Evolutionary conservation across 2,113 vertebrate genomes (phyloP).

Genomic region (Nothocercus nigrocapillus): DNA sequence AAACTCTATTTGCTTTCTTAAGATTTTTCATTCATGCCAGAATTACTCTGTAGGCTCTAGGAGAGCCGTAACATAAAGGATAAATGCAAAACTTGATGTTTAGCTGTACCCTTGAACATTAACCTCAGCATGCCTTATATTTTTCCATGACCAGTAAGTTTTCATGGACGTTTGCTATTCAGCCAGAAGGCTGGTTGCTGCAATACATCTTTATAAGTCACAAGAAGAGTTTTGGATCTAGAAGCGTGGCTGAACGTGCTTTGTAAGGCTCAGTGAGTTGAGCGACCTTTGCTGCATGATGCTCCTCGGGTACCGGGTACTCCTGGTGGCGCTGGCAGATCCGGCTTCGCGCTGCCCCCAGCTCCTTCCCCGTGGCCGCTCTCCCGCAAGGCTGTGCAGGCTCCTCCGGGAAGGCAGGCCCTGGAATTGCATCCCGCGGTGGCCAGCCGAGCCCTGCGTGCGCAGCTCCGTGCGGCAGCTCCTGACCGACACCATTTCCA

Average conservation of each 20-base stretch:
- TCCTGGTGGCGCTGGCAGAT: neutral
- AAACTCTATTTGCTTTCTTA: neutral
- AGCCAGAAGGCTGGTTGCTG: neutral
- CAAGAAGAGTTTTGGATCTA: neutral
- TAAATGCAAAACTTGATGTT: neutral
- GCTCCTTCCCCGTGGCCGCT: no score
- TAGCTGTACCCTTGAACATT: neutral
- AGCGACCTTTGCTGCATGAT: no score
- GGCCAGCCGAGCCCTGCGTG: no score
- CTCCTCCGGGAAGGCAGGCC: neutral
- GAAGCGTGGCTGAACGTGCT: neutral
- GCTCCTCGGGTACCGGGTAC: neutral
- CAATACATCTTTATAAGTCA: neutral
- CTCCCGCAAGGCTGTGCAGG: no score
- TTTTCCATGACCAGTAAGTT: neutral
- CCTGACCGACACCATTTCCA: rapidly evolving
- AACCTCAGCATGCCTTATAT: neutral
- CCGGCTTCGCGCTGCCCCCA: no score
- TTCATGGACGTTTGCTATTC: neutral
- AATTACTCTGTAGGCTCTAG: neutral
- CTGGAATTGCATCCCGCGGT: rapidly evolving
- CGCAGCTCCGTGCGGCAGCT: rapidly evolving
- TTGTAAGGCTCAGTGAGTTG: neutral
- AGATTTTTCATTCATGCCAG: neutral
- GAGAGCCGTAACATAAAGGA: neutral